Base-by-base conservation (phyloP, 1,140 invertebrate genomes). In the Aphaenogaster floridana region DNA sequence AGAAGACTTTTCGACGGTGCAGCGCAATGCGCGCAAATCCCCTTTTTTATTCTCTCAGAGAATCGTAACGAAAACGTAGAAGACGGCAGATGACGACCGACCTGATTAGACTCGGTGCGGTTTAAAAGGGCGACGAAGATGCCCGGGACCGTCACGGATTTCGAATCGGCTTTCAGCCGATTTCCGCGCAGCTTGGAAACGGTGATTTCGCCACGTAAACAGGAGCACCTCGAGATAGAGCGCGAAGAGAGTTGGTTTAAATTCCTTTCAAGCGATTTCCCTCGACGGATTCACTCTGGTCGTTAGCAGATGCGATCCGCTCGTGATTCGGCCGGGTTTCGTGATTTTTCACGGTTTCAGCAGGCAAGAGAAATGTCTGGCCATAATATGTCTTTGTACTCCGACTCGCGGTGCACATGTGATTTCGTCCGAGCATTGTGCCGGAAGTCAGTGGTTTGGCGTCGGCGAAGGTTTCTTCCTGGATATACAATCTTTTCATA, bases 261-360 rank as follows among this genome's bases (percentile, higher is more conserved):
- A 84, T 84, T 72, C 80, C 57, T 91, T 91, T 91, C 84, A 83
- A 42, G 13, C 7, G 39, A 74, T n/a, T 68, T 85, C 28, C 69
- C 63, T 28, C 48, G 78, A 50, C 69, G 61, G 77, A 90, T 91
- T 87, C 84, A 91, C 64, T 61, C 42, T 69, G 74, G 52, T 90
- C 79, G 91, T 93, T 93, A 92, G 89, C 92, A 93, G 91, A 93
- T 93, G 92, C 88, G 89, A 92, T 92, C 64, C 88, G 92, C 92
- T 92, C 89, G 88, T 93, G 91, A 93, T 92, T 77, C 88, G 86
- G 80, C 89, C 86, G 79, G 84, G 76, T 91, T 90, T 92, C 66
- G 17, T 63, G 71, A 92, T 91, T 92, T 87, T 91, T 68, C 88
- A 93, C 91, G 91, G 87, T 90, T 89, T 71, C 85, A 59, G 45